These are phyloP conservation scores for Gonioctena quinquepunctata DNA, from an alignment of 1,140 invertebrate genomes.

Conservation along the genomic window DNA sequence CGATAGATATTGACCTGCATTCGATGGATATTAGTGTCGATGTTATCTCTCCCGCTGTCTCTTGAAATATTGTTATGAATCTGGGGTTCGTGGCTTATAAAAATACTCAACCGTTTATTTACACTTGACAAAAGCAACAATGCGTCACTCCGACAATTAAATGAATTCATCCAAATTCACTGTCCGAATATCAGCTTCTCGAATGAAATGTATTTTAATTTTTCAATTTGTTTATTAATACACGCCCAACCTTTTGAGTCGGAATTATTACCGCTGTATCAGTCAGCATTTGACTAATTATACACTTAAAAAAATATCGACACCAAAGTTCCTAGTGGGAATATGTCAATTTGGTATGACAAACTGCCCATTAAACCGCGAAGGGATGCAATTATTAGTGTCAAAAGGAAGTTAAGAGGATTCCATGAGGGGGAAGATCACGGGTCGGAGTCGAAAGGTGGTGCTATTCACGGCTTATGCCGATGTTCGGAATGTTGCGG, in stretches of 20 bases:
- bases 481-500: constrained; percentile 28
- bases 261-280: not conserved
- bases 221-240: not conserved
- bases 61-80: too few relatives aligned
- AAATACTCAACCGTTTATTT: too few relatives aligned
- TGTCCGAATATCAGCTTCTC: too few relatives aligned
- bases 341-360: constrained; percentile 14
- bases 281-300: not conserved
- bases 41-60: too few relatives aligned
- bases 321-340: not conserved
- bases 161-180: too few relatives aligned
- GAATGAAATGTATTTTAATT: too few relatives aligned
- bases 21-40: too few relatives aligned
- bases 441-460: constrained; percentile 15
- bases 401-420: constrained; percentile 10
- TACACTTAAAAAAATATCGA: not conserved
- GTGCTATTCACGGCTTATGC: constrained; percentile 25
- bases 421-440: constrained; percentile 23
- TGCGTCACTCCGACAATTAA: too few relatives aligned
- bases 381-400: constrained; percentile 26
- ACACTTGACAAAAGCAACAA: too few relatives aligned
- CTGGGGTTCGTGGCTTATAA: too few relatives aligned
- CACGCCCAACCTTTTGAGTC: not conserved
- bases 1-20: too few relatives aligned
- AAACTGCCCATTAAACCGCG: constrained; percentile 16